A percentile compares a stretch with the other conserved stretches of the same genome.
Conservation (phyloP, 2,888 invertebrate genomes). For the Schrankia costaestrigalis region DNA sequence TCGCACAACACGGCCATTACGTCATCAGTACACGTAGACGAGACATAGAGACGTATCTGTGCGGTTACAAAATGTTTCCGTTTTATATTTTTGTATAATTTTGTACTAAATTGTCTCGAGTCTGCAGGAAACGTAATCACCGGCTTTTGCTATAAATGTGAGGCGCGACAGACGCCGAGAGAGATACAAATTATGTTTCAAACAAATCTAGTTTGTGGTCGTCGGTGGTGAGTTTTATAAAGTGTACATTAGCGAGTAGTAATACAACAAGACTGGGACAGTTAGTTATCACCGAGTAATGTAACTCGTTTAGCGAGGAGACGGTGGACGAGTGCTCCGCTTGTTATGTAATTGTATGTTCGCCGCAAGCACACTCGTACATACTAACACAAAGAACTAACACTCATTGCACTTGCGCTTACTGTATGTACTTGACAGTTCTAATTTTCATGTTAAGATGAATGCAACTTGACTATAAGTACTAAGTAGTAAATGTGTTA, state of each 20-base stretch:
- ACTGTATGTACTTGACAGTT: too few species aligned
- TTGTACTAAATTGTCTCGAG: not conserved
- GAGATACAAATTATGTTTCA: constrained; percentile 1
- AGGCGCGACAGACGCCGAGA: not conserved
- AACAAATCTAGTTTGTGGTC: constrained; percentile 3
- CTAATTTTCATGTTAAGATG: too few species aligned
- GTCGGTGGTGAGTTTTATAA: constrained; percentile 2
- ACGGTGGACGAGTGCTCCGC: not conserved
- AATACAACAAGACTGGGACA: constrained; percentile 1
- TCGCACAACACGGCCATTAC: not conserved
- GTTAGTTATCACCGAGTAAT: constrained; percentile 4
- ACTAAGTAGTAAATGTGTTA: too few species aligned
- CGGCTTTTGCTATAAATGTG: not conserved
- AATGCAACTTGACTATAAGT: too few species aligned
- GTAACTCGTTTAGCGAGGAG: constrained; percentile 5
- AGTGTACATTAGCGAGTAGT: constrained; percentile 2
- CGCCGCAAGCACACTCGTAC: not conserved
- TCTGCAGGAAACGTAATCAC: constrained; percentile 1
- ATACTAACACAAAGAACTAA: not conserved
- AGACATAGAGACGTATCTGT: not conserved
- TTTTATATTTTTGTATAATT: not conserved
- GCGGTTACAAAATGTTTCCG: not conserved
- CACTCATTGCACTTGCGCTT: too few species aligned
- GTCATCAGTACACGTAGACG: not conserved
- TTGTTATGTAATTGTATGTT: constrained; percentile 5